Conservation (phyloP, 2,797 vertebrate species). For the Eutrigla gurnardus region DNA sequence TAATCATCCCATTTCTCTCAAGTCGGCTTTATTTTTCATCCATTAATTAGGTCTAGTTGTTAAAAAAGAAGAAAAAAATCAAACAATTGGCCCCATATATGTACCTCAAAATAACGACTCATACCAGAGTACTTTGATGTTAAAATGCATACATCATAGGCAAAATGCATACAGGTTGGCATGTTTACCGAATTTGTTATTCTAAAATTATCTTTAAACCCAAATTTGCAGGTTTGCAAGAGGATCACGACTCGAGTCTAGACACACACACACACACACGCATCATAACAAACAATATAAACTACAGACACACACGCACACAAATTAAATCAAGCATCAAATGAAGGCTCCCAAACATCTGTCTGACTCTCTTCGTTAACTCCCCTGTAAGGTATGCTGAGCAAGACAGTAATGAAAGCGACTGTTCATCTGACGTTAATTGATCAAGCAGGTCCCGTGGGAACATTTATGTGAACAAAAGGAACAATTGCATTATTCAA, state of each 20-base stretch:
- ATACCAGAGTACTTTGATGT: no score
- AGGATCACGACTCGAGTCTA: neutral
- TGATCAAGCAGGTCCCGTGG: conserved; percentile 73
- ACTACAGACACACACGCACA: conserved; percentile 22
- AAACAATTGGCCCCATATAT: no score
- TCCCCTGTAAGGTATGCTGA: conserved; percentile 58
- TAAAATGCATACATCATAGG: no score
- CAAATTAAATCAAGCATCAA: conserved; percentile 52
- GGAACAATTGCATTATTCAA: conserved; percentile 78
- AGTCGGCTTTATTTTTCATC: no score
- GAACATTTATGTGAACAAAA: conserved; percentile 77
- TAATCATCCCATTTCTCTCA: no score
- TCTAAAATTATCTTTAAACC: neutral
- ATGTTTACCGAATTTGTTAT: neutral
- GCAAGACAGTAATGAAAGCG: conserved; percentile 68
- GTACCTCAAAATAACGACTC: no score
- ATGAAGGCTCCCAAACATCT: conserved; percentile 51
- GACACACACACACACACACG: conserved; percentile 21
- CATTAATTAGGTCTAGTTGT: no score
- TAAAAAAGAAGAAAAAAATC: no score
- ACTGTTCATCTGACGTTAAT: conserved; percentile 73
- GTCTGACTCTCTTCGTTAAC: conserved; percentile 47
- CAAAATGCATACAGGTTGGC: no score
- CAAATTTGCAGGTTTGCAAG: neutral
- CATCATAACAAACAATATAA: conserved; percentile 24